Evolutionary conservation across 2,797 vertebrate species (phyloP).

Genomic region (Bradypodion ventrale): DNA sequence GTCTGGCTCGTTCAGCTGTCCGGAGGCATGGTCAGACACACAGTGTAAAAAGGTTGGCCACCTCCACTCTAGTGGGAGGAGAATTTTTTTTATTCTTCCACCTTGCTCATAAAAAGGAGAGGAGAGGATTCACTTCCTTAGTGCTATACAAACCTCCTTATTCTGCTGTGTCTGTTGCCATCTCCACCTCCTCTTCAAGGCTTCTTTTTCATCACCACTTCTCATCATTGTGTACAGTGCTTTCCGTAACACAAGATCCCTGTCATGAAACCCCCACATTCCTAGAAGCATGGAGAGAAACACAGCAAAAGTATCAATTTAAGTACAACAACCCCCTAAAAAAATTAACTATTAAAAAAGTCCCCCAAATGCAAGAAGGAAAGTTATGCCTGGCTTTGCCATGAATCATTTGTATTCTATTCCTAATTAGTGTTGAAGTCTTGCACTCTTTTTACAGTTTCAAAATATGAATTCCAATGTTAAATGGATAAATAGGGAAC

Average conservation of each 20-base stretch:
- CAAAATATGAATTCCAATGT: not conserved
- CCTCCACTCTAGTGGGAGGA: too few relatives aligned
- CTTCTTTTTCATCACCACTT: conserved; percentile 91
- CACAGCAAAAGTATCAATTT: not conserved
- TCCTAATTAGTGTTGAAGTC: not conserved
- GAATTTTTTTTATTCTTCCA: too few relatives aligned
- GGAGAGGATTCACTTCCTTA: too few relatives aligned
- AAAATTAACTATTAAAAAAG: not conserved
- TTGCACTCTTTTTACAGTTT: not conserved
- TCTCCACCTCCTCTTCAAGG: conserved; percentile 95
- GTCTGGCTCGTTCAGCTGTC: too few relatives aligned
- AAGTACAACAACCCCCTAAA: not conserved
- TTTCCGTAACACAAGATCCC: conserved; percentile 96
- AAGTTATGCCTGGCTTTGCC: not conserved
- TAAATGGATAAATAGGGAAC: conserved; percentile 17
- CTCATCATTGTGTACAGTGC: conserved; percentile 98
- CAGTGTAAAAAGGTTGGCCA: too few relatives aligned
- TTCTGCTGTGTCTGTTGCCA: conserved; percentile 99
- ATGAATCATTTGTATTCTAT: not conserved
- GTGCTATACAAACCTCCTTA: conserved; percentile 86
- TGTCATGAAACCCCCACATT: conserved; percentile 99
- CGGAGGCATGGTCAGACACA: too few relatives aligned
- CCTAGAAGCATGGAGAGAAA: conserved; percentile 73
- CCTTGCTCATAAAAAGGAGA: too few relatives aligned
- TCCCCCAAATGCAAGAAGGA: not conserved